phyloP scores from a whole-genome alignment of 2,888 invertebrate species.

The Tachina fera region DNA sequence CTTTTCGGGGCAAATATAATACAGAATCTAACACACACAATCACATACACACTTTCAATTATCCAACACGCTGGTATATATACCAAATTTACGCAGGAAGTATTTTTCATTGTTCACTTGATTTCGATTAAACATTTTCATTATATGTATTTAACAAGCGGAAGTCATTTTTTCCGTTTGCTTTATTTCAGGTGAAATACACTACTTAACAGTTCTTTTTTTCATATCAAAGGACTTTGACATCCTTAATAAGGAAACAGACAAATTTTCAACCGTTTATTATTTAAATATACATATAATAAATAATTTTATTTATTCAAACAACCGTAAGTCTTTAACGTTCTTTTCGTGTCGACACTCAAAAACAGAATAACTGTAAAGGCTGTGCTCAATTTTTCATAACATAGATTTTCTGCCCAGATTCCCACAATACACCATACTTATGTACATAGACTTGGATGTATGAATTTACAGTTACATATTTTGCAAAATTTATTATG shows the following conservation, averaged over 20 bases:
- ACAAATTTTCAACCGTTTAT: conserved; percentile 36
- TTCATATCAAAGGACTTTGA: conserved; percentile 24
- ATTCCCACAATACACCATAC: conserved; percentile 58
- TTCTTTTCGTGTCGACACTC: conserved; percentile 81
- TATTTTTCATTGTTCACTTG: conserved; percentile 53
- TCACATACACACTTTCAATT: conserved; percentile 63
- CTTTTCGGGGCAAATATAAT: conserved; percentile 66
- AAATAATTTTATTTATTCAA: conserved; percentile 42
- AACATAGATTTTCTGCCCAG: conserved; percentile 70
- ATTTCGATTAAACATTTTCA: conserved; percentile 34
- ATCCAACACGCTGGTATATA: conserved; percentile 69
- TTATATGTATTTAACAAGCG: conserved; percentile 26
- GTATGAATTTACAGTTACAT: conserved; percentile 63
- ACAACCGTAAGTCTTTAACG: conserved; percentile 67
- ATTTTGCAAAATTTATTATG: conserved; percentile 65
- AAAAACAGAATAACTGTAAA: conserved; percentile 79
- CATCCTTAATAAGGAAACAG: conserved; percentile 55
- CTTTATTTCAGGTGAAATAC: conserved; percentile 9
- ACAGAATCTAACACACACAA: conserved; percentile 47
- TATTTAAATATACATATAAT: conserved; percentile 14
- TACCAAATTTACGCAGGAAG: conserved; percentile 66
- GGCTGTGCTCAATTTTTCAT: conserved; percentile 66
- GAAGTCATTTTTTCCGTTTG: conserved; percentile 37
- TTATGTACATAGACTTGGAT: no score
- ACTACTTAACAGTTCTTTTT: conserved; percentile 26